Base-by-base conservation (phyloP, 2,797 vertebrate species). In the Urosaurus nigricauda region DNA sequence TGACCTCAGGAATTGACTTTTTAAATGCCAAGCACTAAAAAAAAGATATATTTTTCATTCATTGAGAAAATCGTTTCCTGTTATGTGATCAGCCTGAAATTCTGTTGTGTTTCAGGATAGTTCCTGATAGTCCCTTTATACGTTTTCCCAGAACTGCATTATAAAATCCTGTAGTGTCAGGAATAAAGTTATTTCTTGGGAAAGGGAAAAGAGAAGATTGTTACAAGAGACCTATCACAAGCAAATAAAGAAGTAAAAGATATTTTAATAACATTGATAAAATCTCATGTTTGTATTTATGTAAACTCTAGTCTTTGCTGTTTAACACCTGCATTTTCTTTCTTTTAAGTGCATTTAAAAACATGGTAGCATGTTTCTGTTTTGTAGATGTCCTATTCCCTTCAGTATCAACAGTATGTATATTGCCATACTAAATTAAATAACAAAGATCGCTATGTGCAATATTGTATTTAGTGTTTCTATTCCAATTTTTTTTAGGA, bases 381-480 rank as follows among this genome's bases (percentile, higher is more conserved):
- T 95, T 95, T 96, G 88, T 96, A 95, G 94, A 94, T 84, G 95
- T 96, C 94, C 95, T 91, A 93, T 96, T 95, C 94, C 93, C 96
- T 95, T 94, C 95, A 89, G 92, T 93, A 95, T 93, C 93, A 96
- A 93, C 91, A 90, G 92, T 95, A 94, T 97, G 96, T 97, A 96
- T 91, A 96, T 96, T 96, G 95, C 91, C 95, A 94, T 95, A 95
- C 91, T 96, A 96, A 93, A 94, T 91, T 88, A 96, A 96, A 92
- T 95, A 95, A 97, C 97, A 96, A 96, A 97, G 96, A 96, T 95
- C 95, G 93, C 96, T 96, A 97, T 96, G 97, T 98, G 97, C 97
- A 98, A 98, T 98, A 98, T 93, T 97, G 96, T 97, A 97, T 97
- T 96, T 98, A 97, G 97, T 98, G 97, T 98, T 98, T 98, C 97